Evolutionary conservation across 2,888 invertebrate genomes (phyloP).

Genomic region (Dasypolia templi): DNA sequence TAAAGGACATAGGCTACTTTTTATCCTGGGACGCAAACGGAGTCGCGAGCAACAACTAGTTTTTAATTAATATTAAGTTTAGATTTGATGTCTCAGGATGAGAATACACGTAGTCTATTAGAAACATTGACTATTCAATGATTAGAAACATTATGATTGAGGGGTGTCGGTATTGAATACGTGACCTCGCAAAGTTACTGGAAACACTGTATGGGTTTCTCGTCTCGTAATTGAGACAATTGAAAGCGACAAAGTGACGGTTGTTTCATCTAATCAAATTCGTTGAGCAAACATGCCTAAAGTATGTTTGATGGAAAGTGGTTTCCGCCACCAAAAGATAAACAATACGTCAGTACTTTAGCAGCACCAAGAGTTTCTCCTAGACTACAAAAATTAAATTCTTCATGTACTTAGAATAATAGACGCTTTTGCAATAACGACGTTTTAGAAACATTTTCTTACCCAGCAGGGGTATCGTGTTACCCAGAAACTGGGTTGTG

Average conservation of each 20-base stretch:
- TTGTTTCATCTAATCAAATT: conserved; percentile 3
- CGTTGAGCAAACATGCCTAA: background rate
- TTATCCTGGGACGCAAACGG: too few species aligned
- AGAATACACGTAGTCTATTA: too few species aligned
- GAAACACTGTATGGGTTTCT: background rate
- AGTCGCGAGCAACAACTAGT: too few species aligned
- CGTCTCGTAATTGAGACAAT: conserved; percentile 16
- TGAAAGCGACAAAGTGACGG: conserved; percentile 15
- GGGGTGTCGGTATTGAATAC: background rate
- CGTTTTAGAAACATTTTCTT: background rate
- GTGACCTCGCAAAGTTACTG: background rate
- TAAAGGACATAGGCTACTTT: too few species aligned
- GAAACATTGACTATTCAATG: background rate
- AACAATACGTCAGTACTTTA: background rate
- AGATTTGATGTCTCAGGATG: background rate
- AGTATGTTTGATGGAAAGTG: background rate
- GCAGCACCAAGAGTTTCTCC: background rate
- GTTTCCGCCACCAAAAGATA: background rate
- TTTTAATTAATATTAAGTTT: background rate
- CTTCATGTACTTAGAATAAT: background rate
- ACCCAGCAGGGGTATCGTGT: background rate
- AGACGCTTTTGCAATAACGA: background rate
- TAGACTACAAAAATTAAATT: background rate
- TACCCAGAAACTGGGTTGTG: background rate
- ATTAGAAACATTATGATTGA: background rate